Evolutionary conservation across 2,888 invertebrate genomes (phyloP), one percentile per base, ranked within the genome.

Genomic region (Lasioglossum zephyrum): DNA sequence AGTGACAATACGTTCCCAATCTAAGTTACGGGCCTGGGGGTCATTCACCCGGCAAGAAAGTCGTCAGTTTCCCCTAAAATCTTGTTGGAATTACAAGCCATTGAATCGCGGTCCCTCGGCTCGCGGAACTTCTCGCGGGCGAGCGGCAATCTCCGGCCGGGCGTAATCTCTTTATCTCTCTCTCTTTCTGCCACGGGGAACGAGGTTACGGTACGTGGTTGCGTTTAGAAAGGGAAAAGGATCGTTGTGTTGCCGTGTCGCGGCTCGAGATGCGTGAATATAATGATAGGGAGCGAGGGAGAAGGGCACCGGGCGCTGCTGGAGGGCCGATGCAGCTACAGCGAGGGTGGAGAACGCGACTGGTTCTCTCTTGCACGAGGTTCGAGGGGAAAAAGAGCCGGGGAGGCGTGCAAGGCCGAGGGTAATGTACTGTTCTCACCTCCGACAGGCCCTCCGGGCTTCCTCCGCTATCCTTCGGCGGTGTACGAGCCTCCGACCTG

Each of bases 351-450:
- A 76, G 87, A 85, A 88, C 77, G 53, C 16, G 60, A 31, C 60
- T 26, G 60, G 31, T 63, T 63, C 63, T 16, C 63, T 26, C 31
- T 57, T 57, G 57, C 57, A 6, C n/a, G 57, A 57, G 11, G 57
- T 57, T n/a, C 85, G 89, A 84, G 82, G 89, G 85, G 86, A 85
- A 85, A 44, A 87, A 91, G 90, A 85, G 89, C 75, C 72, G 82
- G 63, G 80, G 80, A 84, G 87, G 11, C 44, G 72, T 22, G 39
- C 39, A 41, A 75, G 84, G 84, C 87, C 88, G 90, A 91, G 92
- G 93, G 92, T 93, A 93, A 93, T 92, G 92, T 88, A 93, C 92
- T 91, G 91, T 92, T 93, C 92, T 92, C 93, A 93, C 92, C 92
- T 93, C 92, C 92, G 92, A 93, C 91, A 91, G 88, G 88, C 92